Conservation (phyloP, 1,140 invertebrate genomes). For the Pseudomyrmex gracilis region DNA sequence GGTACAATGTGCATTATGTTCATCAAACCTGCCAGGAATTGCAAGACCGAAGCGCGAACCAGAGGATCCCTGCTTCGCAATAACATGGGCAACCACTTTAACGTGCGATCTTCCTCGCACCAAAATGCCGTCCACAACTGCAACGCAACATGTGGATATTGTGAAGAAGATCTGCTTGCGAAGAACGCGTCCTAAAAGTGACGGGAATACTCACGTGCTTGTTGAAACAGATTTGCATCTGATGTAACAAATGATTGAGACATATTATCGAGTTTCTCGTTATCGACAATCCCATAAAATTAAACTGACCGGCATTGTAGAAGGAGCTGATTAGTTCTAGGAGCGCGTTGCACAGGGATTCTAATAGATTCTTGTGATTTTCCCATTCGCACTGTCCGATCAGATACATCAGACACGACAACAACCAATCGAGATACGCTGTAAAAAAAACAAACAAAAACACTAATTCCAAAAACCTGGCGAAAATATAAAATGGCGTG, state of each 20-base stretch:
- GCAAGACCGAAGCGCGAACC: constrained; percentile 85
- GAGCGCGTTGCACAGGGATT: constrained; percentile 78
- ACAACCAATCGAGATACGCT: constrained; percentile 86
- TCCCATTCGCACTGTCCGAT: constrained; percentile 85
- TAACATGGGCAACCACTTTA: constrained; percentile 83
- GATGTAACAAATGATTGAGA: constrained; percentile 86
- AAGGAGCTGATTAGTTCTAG: constrained; percentile 86
- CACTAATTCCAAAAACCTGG: not conserved
- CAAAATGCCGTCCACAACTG: constrained; percentile 80
- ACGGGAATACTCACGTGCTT: constrained; percentile 78
- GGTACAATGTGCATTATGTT: constrained; percentile 78
- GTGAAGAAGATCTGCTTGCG: too few species aligned
- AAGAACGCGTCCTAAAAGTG: not conserved
- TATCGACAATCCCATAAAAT: constrained; percentile 87
- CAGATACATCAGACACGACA: constrained; percentile 85
- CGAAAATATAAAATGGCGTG: too few species aligned
- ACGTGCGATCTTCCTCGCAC: constrained; percentile 77
- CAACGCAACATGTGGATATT: constrained; percentile 29
- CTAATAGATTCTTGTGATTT: constrained; percentile 76
- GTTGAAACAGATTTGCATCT: constrained; percentile 84
- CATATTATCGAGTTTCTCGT: constrained; percentile 85
- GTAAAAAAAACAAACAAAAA: constrained; percentile 68
- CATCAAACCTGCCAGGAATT: constrained; percentile 84
- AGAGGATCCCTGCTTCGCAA: constrained; percentile 86
- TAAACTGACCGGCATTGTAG: constrained; percentile 84